Percentiles rank a stretch among this genome's conserved stretches.
Evolutionary conservation across 2,888 invertebrate species (phyloP).

Genomic region (Strigamia crassipes): DNA sequence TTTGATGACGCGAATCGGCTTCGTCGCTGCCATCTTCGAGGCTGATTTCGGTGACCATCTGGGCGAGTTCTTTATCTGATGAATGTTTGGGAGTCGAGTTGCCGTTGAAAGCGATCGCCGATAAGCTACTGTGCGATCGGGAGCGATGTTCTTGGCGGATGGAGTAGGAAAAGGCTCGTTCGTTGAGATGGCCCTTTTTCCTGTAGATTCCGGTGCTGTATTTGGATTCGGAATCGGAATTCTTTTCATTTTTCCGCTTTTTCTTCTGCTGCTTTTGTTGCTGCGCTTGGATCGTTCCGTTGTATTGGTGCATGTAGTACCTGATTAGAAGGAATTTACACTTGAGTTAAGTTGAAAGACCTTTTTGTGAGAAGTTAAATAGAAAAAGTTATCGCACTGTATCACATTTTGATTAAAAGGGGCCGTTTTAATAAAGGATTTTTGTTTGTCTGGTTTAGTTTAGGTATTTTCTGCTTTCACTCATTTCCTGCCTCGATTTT

Average conservation of each 20-base stretch:
- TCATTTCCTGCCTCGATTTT: too few relatives aligned
- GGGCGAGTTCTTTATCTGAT: conserved; percentile 72
- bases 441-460: neutral
- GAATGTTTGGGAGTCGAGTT: conserved; percentile 45
- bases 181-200: conserved; percentile 88
- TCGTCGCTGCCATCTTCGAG: conserved; percentile 76
- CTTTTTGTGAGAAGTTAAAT: neutral
- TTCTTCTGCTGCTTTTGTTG: conserved; percentile 44
- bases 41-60: conserved; percentile 88
- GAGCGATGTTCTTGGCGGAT: conserved; percentile 92
- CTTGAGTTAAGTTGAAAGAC: conserved; percentile 8
- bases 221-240: conserved; percentile 60
- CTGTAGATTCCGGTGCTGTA: conserved; percentile 84
- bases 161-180: conserved; percentile 90
- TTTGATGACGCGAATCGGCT: conserved; percentile 57
- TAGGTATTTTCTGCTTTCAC: neutral
- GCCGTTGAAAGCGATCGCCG: conserved; percentile 77
- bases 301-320: conserved; percentile 50
- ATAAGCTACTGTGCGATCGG: conserved; percentile 87
- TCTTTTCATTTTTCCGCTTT: conserved; percentile 44
- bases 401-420: neutral
- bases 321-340: conserved; percentile 14
- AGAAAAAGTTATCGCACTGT: neutral
- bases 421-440: neutral
- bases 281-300: conserved; percentile 50